Evolutionary conservation across 1,140 invertebrate genomes (phyloP).

Genomic region (Lasaia peninsularis): DNA sequence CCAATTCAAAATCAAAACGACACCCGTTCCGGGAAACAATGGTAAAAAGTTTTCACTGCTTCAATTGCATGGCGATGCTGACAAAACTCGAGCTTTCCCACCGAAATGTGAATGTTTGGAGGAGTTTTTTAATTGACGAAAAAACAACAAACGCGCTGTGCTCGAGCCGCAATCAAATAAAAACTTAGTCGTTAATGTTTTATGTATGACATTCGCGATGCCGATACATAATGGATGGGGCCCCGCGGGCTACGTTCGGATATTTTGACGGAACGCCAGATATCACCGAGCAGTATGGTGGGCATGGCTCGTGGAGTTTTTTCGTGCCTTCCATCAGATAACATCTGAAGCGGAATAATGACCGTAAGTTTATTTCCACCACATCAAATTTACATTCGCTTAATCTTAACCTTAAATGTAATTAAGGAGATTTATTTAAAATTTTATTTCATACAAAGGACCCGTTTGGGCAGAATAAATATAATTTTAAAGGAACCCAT

Average conservation of each 20-base stretch:
- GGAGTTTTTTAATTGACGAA: slow-evolving; percentile 63
- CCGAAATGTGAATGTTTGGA: slow-evolving; percentile 55
- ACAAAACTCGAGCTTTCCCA: slow-evolving; percentile 59
- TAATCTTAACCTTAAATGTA: slow-evolving; percentile 6
- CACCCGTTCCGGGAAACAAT: slow-evolving; percentile 43
- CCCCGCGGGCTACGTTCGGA: slow-evolving; percentile 57
- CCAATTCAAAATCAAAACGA: slow-evolving; percentile 48
- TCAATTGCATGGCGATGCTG: slow-evolving; percentile 45
- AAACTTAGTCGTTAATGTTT: slow-evolving; percentile 72
- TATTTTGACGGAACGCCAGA: slow-evolving; percentile 64
- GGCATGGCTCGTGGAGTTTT: slow-evolving; percentile 40
- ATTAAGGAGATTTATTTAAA: neutral
- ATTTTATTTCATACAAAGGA: neutral
- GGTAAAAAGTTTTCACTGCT: slow-evolving; percentile 47
- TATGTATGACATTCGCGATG: slow-evolving; percentile 62
- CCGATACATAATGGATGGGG: slow-evolving; percentile 69
- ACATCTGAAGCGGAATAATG: slow-evolving; percentile 44
- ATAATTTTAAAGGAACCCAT: neutral
- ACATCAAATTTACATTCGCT: slow-evolving; percentile 16
- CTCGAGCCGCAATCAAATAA: slow-evolving; percentile 65
- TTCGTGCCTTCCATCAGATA: slow-evolving; percentile 43
- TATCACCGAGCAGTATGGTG: slow-evolving; percentile 62
- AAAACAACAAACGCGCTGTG: slow-evolving; percentile 49
- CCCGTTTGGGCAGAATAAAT: neutral
- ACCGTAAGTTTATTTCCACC: slow-evolving; percentile 22